phyloP scores from a whole-genome alignment of 2,113 vertebrate genomes.

The Amia ocellicauda region DNA sequence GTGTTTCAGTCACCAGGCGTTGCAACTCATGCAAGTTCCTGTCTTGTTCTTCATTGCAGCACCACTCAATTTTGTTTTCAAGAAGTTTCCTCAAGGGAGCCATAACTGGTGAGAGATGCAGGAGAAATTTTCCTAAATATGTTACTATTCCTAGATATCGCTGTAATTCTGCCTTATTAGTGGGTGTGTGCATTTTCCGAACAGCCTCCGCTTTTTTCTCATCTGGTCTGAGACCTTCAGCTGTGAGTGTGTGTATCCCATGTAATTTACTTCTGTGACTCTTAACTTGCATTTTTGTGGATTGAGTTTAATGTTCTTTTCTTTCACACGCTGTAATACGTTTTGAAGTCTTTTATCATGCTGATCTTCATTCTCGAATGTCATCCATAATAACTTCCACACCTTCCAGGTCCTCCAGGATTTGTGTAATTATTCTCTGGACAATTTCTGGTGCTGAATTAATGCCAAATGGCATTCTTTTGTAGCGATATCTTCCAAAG shows the following conservation, averaged over 20 bases:
- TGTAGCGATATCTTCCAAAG: constrained; percentile 19
- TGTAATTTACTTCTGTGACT: background rate
- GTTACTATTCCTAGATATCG: too few relatives aligned
- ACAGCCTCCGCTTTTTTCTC: background rate
- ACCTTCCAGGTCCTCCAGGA: constrained; percentile 21
- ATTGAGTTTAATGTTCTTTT: constrained; percentile 23
- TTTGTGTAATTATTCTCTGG: constrained; percentile 6
- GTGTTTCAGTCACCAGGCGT: too few relatives aligned
- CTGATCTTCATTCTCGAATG: constrained; percentile 15
- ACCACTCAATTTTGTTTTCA: too few relatives aligned
- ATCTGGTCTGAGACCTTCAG: background rate
- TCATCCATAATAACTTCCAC: constrained; percentile 17
- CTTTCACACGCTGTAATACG: too few relatives aligned
- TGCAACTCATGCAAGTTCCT: too few relatives aligned
- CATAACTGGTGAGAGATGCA: constrained; percentile 17
- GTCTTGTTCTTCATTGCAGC: too few relatives aligned
- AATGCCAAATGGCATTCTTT: constrained; percentile 12
- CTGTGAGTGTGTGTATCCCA: constrained; percentile 3
- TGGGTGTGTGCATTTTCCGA: constrained; percentile 23
- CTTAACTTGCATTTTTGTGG: constrained; percentile 5
- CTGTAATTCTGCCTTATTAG: too few relatives aligned
- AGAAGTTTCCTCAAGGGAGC: background rate
- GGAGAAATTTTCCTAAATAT: constrained; percentile 4
- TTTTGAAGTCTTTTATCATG: constrained; percentile 6
- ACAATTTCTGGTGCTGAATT: constrained; percentile 24